Percentiles rank a stretch among this genome's conserved stretches.
These are phyloP conservation scores for Sclerodermus sp. DNA, from an alignment of 2,888 invertebrate species.

Conservation along the genomic window DNA sequence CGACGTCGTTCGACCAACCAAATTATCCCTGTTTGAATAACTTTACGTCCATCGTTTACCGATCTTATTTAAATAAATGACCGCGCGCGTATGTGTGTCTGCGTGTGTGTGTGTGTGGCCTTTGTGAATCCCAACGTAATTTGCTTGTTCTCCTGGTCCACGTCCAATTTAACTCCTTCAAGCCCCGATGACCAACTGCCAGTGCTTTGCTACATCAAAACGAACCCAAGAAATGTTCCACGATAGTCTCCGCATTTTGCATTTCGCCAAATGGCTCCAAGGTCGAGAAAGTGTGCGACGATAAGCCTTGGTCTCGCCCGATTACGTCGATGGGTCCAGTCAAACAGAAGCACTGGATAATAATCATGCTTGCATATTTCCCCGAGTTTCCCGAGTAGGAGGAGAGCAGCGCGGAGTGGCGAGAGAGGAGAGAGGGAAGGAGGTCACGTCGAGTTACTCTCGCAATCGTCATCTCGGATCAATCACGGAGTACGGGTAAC, in stretches of 20 bases:
- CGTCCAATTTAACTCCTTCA: too few relatives aligned
- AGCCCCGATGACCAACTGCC: too few relatives aligned
- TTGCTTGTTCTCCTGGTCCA: too few relatives aligned
- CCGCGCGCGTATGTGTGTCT: slow-evolving; percentile 25
- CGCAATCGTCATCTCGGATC: slow-evolving; percentile 50
- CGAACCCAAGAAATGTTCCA: too few relatives aligned
- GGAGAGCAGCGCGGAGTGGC: neutral
- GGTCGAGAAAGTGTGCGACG: too few relatives aligned
- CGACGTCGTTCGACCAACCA: slow-evolving; percentile 16
- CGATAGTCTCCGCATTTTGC: too few relatives aligned
- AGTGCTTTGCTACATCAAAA: too few relatives aligned
- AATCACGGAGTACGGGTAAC: slow-evolving; percentile 50
- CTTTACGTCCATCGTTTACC: slow-evolving; percentile 20
- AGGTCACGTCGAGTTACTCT: slow-evolving; percentile 31
- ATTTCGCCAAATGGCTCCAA: too few relatives aligned
- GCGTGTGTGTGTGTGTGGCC: slow-evolving; percentile 20
- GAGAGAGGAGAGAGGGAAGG: slow-evolving; percentile 9
- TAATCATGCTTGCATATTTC: neutral
- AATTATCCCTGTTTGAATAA: slow-evolving; percentile 32
- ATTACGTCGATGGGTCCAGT: too few relatives aligned
- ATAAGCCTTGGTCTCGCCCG: too few relatives aligned
- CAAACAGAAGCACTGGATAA: neutral
- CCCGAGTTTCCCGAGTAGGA: neutral
- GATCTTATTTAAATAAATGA: slow-evolving; percentile 29
- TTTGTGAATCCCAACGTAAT: too few relatives aligned